Conservation (phyloP, 2,888 invertebrate genomes). For the Aporophyla lueneburgensis region DNA sequence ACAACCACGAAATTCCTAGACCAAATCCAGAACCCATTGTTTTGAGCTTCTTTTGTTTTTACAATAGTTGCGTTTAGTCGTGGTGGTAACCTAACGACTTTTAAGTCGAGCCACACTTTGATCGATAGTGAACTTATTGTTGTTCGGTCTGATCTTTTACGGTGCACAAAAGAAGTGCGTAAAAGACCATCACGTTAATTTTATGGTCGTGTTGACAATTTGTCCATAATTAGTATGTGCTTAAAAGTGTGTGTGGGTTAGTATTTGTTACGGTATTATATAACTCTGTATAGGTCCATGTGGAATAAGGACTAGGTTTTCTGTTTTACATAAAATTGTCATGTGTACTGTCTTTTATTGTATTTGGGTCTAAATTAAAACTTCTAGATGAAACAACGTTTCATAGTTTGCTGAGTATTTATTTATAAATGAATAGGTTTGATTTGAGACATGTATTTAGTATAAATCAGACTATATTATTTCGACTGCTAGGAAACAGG, state of each 20-base stretch:
- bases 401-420: not conserved
- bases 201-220: conserved; percentile 9
- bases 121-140: conserved; percentile 35
- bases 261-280: not conserved
- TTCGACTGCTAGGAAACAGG: too few relatives aligned
- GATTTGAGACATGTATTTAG: not conserved
- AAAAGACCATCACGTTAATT: conserved; percentile 19
- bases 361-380: not conserved
- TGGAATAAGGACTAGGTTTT: not conserved
- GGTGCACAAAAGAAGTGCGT: conserved; percentile 16
- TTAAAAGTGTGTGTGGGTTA: not conserved
- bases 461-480: too few relatives aligned
- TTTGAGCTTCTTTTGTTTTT: conserved; percentile 46
- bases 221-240: conserved; percentile 20
- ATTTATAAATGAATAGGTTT: not conserved
- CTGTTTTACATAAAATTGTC: not conserved
- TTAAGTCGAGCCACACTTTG: conserved; percentile 14
- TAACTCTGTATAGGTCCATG: not conserved
- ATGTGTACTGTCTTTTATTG: too few relatives aligned
- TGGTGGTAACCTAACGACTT: conserved; percentile 9
- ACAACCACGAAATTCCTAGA: conserved; percentile 32
- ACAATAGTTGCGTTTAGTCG: conserved; percentile 31
- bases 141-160: conserved; percentile 20
- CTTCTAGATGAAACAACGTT: not conserved
- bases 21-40: conserved; percentile 35